Evolutionary conservation across 2,797 vertebrate species (phyloP).

Genomic region (Iguana delicatissima): DNA sequence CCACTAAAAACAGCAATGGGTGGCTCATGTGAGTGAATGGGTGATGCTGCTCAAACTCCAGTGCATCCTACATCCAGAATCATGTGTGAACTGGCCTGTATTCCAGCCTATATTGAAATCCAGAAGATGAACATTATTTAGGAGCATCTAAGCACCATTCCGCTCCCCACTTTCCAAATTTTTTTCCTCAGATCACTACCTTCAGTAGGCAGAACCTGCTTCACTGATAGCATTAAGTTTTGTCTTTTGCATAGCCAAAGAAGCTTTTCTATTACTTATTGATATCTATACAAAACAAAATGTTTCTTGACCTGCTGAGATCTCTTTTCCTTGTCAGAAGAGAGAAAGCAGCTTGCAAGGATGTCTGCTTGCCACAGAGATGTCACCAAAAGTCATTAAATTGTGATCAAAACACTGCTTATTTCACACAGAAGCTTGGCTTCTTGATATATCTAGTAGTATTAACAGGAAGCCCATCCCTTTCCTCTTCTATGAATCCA

Average conservation of each 20-base stretch:
- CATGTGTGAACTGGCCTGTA: neutral
- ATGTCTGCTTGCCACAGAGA: neutral
- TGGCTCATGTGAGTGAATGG: neutral
- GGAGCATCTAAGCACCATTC: neutral
- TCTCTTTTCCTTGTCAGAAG: neutral
- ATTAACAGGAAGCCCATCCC: conserved; percentile 44
- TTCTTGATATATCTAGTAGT: conserved; percentile 38
- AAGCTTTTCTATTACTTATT: neutral
- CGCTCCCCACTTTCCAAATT: no score
- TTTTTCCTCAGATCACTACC: neutral
- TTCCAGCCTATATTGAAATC: neutral
- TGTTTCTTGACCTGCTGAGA: no score
- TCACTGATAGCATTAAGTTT: neutral
- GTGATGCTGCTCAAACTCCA: neutral
- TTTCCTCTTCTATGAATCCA: conserved; percentile 1
- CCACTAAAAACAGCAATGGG: neutral
- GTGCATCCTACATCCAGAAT: neutral
- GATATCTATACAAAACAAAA: neutral
- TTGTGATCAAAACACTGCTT: conserved; percentile 27
- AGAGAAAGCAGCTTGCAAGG: neutral
- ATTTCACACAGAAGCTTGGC: conserved; percentile 17
- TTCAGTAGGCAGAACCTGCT: neutral
- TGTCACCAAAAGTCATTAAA: neutral
- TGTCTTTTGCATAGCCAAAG: neutral
- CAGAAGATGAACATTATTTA: neutral